Evolutionary conservation across 2,888 invertebrate species (phyloP).

Genomic region (Enchytraeus crypticus): DNA sequence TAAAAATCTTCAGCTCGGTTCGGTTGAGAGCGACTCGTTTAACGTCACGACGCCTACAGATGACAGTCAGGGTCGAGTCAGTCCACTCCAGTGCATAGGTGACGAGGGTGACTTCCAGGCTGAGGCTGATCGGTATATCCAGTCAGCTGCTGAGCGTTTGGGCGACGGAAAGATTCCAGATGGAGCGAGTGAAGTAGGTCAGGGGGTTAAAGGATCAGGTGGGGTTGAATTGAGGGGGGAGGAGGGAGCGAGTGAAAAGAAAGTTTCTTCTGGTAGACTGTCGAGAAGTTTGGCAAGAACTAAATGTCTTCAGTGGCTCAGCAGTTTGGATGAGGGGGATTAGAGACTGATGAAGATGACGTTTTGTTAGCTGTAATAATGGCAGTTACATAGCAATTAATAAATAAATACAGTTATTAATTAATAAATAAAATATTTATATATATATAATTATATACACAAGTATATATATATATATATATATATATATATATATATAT

Average conservation of each 20-base stretch:
- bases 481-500: too few relatives aligned
- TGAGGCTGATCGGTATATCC: background rate
- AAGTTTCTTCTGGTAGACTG: background rate
- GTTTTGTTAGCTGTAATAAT: too few relatives aligned
- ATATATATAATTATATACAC: too few relatives aligned
- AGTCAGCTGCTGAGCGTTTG: background rate
- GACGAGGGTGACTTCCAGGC: conserved; percentile 1
- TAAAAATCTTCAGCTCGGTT: conserved; percentile 2
- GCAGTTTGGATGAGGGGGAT: conserved; percentile 19
- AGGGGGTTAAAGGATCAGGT: background rate
- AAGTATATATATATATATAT: too few relatives aligned
- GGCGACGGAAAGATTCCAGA: background rate
- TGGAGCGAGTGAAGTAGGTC: background rate
- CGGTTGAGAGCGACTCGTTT: conserved; percentile 7
- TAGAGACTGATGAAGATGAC: too few relatives aligned
- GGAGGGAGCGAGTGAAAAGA: background rate
- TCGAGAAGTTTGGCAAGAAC: conserved; percentile 11
- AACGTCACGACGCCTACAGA: conserved; percentile 9
- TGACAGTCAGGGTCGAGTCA: conserved; percentile 4
- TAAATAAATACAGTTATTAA: too few relatives aligned
- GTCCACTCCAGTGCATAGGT: conserved; percentile 1
- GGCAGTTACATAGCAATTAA: too few relatives aligned
- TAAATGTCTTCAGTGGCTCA: conserved; percentile 19
- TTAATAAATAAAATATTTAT: too few relatives aligned
- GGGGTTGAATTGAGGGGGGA: background rate